Conservation (phyloP, 1,140 invertebrate species). For the Diorhabda carinulata region DNA sequence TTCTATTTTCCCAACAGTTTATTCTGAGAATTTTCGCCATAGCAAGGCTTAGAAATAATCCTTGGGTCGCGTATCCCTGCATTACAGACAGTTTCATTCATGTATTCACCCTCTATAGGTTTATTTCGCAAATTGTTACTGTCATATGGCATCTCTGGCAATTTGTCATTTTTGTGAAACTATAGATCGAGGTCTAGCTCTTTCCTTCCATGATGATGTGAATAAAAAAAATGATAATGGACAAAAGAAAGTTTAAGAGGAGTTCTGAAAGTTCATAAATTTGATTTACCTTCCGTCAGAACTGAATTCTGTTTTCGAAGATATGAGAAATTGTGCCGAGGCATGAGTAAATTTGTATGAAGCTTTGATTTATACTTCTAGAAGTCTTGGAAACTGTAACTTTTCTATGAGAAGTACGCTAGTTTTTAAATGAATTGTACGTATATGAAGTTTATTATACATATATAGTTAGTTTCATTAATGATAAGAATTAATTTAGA, state of each 20-base stretch:
- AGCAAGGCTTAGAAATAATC: constrained; percentile 24
- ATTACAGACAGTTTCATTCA: constrained; percentile 39
- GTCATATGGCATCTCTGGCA: constrained; percentile 33
- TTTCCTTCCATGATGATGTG: neutral
- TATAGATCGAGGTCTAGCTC: neutral
- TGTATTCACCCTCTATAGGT: constrained; percentile 37
- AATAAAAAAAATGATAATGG: constrained; percentile 13
- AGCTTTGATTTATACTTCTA: too few relatives aligned
- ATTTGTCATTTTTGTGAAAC: constrained; percentile 32
- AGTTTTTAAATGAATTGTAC: too few relatives aligned
- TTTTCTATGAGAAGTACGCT: too few relatives aligned
- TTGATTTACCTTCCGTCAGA: constrained; percentile 8
- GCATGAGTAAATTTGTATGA: neutral
- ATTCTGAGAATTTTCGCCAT: constrained; percentile 24
- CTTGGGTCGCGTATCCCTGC: constrained; percentile 28
- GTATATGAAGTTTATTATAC: too few relatives aligned
- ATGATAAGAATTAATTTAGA: too few relatives aligned
- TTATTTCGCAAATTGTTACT: constrained; percentile 39
- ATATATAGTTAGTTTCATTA: too few relatives aligned
- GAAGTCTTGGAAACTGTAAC: too few relatives aligned
- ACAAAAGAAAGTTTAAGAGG: constrained; percentile 10
- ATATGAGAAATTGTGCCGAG: neutral
- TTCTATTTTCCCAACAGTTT: neutral
- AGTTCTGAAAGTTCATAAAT: constrained; percentile 14
- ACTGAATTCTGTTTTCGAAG: neutral